Percentiles rank a stretch among this genome's conserved stretches.
Conservation (phyloP, 2,888 invertebrate species). For the Gastracanthus pulcherrimus region DNA sequence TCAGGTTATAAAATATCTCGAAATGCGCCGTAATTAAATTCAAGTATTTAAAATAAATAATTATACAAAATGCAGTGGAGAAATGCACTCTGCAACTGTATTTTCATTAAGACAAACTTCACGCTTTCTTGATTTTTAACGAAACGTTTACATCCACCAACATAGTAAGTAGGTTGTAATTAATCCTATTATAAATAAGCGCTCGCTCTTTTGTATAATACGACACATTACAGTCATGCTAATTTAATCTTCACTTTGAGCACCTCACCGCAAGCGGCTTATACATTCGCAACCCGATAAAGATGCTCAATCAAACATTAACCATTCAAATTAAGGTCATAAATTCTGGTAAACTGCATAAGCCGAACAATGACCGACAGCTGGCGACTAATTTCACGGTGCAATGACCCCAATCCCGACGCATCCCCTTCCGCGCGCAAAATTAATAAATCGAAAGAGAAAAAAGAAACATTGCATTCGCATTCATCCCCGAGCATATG, state of each 20-base stretch:
- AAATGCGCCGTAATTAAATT: no score
- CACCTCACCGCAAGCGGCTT: neutral
- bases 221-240: neutral
- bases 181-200: neutral
- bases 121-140: neutral
- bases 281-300: neutral
- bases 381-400: conserved; percentile 16
- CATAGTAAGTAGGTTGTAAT: neutral
- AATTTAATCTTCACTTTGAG: neutral
- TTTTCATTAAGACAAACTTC: neutral
- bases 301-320: neutral
- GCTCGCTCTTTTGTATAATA: neutral
- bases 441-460: conserved; percentile 26
- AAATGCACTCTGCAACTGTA: neutral
- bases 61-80: neutral
- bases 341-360: neutral
- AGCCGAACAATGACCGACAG: neutral
- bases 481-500: conserved; percentile 10
- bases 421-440: neutral
- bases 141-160: neutral
- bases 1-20: neutral
- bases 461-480: neutral
- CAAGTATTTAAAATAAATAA: neutral
- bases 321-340: neutral
- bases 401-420: neutral